phyloP scores from a whole-genome alignment of 2,888 invertebrate genomes.

The Mantis religiosa region DNA sequence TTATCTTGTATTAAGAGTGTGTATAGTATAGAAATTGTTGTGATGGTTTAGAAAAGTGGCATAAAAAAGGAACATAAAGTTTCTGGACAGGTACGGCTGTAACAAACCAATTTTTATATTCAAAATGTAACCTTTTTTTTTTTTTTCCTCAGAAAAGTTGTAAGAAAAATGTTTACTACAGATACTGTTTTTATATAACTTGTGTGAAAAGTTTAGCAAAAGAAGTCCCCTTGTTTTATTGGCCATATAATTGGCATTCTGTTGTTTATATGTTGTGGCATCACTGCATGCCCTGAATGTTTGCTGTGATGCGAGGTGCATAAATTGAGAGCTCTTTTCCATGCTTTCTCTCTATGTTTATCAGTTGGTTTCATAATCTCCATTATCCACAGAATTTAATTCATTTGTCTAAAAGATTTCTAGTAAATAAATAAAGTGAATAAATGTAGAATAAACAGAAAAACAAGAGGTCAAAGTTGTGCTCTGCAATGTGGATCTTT shows the following conservation, averaged over 20 bases:
- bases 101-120: slow-evolving; percentile 7
- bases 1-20: slow-evolving; percentile 19
- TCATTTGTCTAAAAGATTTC: too few species aligned
- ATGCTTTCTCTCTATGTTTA: not conserved
- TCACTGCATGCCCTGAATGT: not conserved
- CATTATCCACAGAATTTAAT: too few species aligned
- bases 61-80: not conserved
- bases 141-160: not conserved
- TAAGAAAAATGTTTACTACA: slow-evolving; percentile 9
- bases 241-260: not conserved
- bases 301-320: not conserved
- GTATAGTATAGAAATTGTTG: slow-evolving; percentile 15
- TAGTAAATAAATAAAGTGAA: too few species aligned
- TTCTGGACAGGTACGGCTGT: slow-evolving; percentile 7
- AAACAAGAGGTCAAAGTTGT: too few species aligned
- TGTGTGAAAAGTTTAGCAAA: not conserved
- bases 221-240: not conserved
- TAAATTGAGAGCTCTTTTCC: not conserved
- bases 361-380: not conserved
- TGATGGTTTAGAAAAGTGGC: slow-evolving; percentile 7
- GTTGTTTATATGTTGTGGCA: not conserved
- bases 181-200: slow-evolving; percentile 9
- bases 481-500: too few species aligned
- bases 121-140: slow-evolving; percentile 5
- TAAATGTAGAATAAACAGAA: too few species aligned